Percentiles rank a stretch among this genome's conserved stretches.
Conservation (phyloP, 1,140 invertebrate species). For the Chlorops oryzae region DNA sequence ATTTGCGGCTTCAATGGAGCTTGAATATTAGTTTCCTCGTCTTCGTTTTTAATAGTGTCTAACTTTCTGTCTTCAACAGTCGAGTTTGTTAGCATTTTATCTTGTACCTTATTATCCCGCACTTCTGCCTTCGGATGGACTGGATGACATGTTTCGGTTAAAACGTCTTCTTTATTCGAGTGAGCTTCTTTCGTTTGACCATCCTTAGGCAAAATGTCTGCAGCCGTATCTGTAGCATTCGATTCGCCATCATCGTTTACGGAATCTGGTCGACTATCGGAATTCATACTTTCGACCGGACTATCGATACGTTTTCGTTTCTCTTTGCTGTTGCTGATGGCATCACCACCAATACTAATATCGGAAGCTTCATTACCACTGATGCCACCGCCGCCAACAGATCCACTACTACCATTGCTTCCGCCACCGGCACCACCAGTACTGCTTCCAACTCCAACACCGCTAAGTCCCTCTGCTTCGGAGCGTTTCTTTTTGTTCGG, state of each 20-base stretch:
- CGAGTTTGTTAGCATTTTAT: no score
- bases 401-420: slow-evolving; percentile 58
- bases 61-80: slow-evolving; percentile 35
- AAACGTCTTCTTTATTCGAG: not conserved
- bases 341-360: slow-evolving; percentile 13
- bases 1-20: slow-evolving; percentile 31
- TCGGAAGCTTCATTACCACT: slow-evolving; percentile 60
- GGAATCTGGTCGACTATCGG: slow-evolving; percentile 64
- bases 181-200: slow-evolving; percentile 47
- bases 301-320: slow-evolving; percentile 65
- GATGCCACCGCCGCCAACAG: slow-evolving; percentile 23
- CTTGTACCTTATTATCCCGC: not conserved
- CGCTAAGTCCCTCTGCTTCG: slow-evolving; percentile 24
- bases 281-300: slow-evolving; percentile 72
- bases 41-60: slow-evolving; percentile 44
- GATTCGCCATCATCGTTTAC: slow-evolving; percentile 68
- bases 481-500: slow-evolving; percentile 68
- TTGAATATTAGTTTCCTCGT: slow-evolving; percentile 44
- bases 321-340: slow-evolving; percentile 52
- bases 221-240: slow-evolving; percentile 44
- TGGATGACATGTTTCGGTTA: not conserved
- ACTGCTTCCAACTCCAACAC: slow-evolving; percentile 62
- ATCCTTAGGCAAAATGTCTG: slow-evolving; percentile 32
- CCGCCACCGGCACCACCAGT: slow-evolving; percentile 42
- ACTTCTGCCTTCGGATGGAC: not conserved